Evolutionary conservation across 2,888 invertebrate genomes (phyloP), one percentile per base, ranked within the genome.

Genomic region (Petrolisthes manimaculis): DNA sequence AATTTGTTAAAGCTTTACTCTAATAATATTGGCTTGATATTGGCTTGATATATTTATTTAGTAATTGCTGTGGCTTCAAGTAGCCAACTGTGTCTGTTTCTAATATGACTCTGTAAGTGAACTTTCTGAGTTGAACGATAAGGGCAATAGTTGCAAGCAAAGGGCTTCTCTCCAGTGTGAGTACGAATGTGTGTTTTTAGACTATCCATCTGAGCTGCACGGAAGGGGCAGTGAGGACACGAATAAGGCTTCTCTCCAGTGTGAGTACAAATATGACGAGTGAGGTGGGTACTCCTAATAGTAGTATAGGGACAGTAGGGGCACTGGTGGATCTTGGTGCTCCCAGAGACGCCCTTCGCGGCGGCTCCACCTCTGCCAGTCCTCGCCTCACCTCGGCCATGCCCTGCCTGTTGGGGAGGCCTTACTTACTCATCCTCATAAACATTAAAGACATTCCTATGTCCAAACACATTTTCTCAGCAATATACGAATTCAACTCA

Each of bases 301-400:
- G 89, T 89, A 84, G 81, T 87, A 79, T 89, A 89, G 71, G 89
- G 84, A 82, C 89, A 89, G 86, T 81, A 89, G 78, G 89, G 86
- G 69, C 89, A 89, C 78, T 89, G 86, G 83, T 89, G 89, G 74
- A 88, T 84, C 88, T 88, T 88, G 84, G 80, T 83, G 79, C 74
- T 67, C 24, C 82, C 86, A 74, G 82, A 75, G 82, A 77, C 75
- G 77, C 69, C 37, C 82, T 82, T 82, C 79, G 55, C 86, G 82
- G 75, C 85, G 12, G 67, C 81, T 24, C 56, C 56, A 18, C 79
- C 86, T 71, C 80, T 78, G 21, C 75, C 51, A 24, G 53, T 12
- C 9, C 74, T 83, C 9, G 77, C 86, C 71, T 82, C 86, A 82
- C 86, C 74, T 82, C 86, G 53, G 84, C 88, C 88, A 84, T 84